Conservation (phyloP, 2,113 vertebrate species). For the Hippocampus zosterae region DNA sequence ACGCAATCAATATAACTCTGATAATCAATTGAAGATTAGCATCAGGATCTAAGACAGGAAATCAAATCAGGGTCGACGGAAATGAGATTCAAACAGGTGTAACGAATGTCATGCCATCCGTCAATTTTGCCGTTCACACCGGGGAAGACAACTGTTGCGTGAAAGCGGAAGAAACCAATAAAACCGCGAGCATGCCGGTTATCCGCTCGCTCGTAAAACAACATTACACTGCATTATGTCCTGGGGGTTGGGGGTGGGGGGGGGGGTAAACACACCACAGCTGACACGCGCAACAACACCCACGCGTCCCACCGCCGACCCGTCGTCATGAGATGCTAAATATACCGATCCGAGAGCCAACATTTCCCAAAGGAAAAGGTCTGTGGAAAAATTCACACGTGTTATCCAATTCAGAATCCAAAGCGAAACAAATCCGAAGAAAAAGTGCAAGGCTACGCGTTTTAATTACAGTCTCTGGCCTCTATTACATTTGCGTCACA, state of each 20-base stretch:
- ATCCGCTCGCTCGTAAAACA: neutral
- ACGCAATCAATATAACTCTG: slow-evolving; percentile 66
- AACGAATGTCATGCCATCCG: neutral
- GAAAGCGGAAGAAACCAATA: neutral
- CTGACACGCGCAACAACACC: slow-evolving; percentile 44
- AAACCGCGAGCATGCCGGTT: neutral
- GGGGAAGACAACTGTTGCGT: neutral
- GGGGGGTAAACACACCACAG: slow-evolving; percentile 29
- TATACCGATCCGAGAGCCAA: slow-evolving; percentile 42
- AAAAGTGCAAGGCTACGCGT: neutral
- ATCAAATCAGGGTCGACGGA: slow-evolving; percentile 64
- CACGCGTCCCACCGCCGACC: slow-evolving; percentile 15
- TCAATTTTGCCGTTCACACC: too few species aligned
- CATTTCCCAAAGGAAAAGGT: slow-evolving; percentile 39
- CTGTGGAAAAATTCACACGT: slow-evolving; percentile 34
- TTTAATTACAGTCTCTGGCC: too few species aligned
- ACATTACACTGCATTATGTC: slow-evolving; percentile 26
- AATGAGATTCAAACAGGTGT: slow-evolving; percentile 41
- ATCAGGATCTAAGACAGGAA: slow-evolving; percentile 45
- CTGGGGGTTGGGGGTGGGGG: slow-evolving; percentile 7
- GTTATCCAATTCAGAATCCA: slow-evolving; percentile 30
- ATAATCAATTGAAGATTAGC: slow-evolving; percentile 62
- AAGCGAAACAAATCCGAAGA: slow-evolving; percentile 2
- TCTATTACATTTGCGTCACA: too few species aligned
- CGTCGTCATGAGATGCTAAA: slow-evolving; percentile 54